These are phyloP conservation scores for Odiellus spinosus DNA, from an alignment of 2,888 invertebrate species.

Conservation along the genomic window DNA sequence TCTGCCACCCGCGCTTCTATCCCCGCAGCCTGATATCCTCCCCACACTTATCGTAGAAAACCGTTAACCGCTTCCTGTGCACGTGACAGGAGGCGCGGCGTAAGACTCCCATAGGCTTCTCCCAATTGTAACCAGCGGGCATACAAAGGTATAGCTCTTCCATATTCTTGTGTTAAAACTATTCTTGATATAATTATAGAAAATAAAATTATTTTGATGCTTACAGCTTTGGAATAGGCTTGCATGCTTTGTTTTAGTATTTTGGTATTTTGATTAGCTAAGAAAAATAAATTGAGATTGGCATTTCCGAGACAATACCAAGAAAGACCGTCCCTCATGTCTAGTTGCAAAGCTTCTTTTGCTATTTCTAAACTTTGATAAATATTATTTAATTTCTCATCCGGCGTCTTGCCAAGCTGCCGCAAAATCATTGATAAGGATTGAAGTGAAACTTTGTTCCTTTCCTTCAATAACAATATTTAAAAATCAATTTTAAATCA, in stretches of 20 bases:
- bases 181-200: too few species aligned
- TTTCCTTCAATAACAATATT: conserved; percentile 37
- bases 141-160: too few species aligned
- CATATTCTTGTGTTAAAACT: too few species aligned
- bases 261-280: conserved; percentile 50
- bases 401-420: conserved; percentile 41
- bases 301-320: conserved; percentile 76
- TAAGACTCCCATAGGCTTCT: too few species aligned
- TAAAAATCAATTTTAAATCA: background rate
- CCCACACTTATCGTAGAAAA: too few species aligned
- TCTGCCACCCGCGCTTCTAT: too few species aligned
- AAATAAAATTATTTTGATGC: conserved; percentile 24
- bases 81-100: too few species aligned
- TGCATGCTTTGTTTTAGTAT: conserved; percentile 54
- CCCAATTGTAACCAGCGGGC: too few species aligned
- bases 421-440: conserved; percentile 65
- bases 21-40: too few species aligned
- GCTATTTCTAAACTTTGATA: conserved; percentile 57
- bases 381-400: conserved; percentile 41
- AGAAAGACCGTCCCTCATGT: conserved; percentile 59
- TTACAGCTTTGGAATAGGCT: conserved; percentile 63
- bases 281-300: conserved; percentile 62
- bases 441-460: conserved; percentile 56
- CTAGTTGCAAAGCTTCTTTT: conserved; percentile 61
- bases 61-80: too few species aligned